Percentiles rank a stretch among this genome's conserved stretches.
Conservation (phyloP, 2,888 invertebrate species). For the Tiliacea aurago region DNA sequence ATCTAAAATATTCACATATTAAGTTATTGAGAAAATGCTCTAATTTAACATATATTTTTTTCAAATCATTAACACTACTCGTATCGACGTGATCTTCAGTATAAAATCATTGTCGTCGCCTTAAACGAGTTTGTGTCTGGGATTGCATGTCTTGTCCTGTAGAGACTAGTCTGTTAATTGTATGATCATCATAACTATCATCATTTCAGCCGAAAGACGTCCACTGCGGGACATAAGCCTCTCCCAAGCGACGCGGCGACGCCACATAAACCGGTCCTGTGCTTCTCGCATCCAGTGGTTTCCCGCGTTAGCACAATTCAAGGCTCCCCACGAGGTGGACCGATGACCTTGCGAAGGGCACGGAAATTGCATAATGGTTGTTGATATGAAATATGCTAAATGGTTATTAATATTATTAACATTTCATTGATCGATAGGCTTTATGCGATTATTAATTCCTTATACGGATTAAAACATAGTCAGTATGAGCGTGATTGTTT, state of each 20-base stretch:
- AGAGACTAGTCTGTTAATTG: not conserved
- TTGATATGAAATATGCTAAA: not conserved
- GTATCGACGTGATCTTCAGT: too few species aligned
- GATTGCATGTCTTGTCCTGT: not conserved
- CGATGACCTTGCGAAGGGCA: not conserved
- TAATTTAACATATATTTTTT: too few species aligned
- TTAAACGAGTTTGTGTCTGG: slow-evolving; percentile 1
- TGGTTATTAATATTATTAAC: not conserved
- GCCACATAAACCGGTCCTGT: not conserved
- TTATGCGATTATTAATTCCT: not conserved
- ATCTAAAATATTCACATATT: too few species aligned
- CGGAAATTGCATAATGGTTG: not conserved
- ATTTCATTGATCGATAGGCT: not conserved
- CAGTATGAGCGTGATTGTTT: not conserved
- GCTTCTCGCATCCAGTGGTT: not conserved
- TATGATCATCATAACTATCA: not conserved
- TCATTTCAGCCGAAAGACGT: not conserved
- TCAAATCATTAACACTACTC: too few species aligned
- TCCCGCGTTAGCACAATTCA: not conserved
- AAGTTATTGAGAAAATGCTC: too few species aligned
- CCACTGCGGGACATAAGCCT: not conserved
- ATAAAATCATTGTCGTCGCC: too few species aligned
- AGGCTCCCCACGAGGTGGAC: not conserved
- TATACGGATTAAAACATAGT: too few species aligned
- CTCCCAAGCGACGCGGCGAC: not conserved